Base-by-base conservation (phyloP, 2,888 invertebrate genomes). In the Drosophila formosana region DNA sequence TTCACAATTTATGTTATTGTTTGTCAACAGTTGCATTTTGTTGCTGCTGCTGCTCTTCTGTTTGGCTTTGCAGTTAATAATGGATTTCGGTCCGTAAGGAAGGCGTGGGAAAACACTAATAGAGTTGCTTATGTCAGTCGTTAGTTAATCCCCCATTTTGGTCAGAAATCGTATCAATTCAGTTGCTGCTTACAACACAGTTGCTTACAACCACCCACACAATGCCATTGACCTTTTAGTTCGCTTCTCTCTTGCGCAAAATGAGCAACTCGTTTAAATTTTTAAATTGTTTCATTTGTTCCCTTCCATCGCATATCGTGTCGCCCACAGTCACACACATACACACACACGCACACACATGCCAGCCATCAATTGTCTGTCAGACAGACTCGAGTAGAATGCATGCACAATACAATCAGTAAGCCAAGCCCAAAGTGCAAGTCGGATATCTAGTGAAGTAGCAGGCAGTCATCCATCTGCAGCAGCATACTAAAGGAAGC, bases 1-100 rank as follows among this genome's bases (percentile, higher is more conserved):
- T 71, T 71, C 63, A 51, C 56, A 69, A 47, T 58, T 75, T 69
- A 66, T 64, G 74, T 64, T 71, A 56, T 50, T 28, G 64, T 78
- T 63, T 72, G 73, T 69, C 73, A 63, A 66, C 63, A 64, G 67
- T 64, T 67, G 63, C 62, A 66, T 13, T 32, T 49, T 52, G 23
- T 32, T 26, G 37, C 18, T 34, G 49, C 28, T 18, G 37, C 43
- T 9, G 49, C 30, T 55, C 32, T 45, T 37, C 4, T 37, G 5
- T 5, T 26, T 41, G 39, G 39, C 49, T 57, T 37, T 46, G 49
- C 28, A 37, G 45, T 45, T 62, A 28, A 41, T 53, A 57, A 57
- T 64, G 57, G 64, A 65, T 58, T 65, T 58, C 49, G 6, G 4
- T 28, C 39, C 30, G 26, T 47, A 9, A 55, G 23, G 18, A 34